phyloP scores from a whole-genome alignment of 2,797 vertebrate species.

The Otolemur crassicaudatus region DNA sequence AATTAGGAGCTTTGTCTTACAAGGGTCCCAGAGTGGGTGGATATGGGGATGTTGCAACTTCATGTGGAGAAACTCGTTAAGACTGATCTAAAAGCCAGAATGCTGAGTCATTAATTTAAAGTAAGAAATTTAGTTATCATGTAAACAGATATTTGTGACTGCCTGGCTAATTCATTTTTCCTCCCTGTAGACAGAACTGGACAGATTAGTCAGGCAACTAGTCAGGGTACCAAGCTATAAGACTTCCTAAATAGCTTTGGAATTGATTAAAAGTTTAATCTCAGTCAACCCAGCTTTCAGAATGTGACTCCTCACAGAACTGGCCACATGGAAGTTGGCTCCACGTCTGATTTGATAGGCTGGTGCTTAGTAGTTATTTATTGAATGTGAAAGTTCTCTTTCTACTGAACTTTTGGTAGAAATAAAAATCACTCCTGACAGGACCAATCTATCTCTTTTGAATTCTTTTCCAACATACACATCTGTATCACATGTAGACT shows the following conservation, averaged over 20 bases:
- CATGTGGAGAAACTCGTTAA: not conserved
- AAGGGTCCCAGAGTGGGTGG: not conserved
- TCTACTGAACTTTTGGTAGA: conserved; percentile 42
- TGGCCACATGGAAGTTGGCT: conserved; percentile 46
- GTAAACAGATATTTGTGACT: conserved; percentile 37
- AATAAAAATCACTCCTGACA: conserved; percentile 65
- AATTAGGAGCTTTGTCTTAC: not conserved
- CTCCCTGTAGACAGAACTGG: not conserved
- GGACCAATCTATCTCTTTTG: conserved; percentile 19
- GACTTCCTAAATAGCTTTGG: not conserved
- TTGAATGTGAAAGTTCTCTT: conserved; percentile 57
- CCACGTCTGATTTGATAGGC: conserved; percentile 43
- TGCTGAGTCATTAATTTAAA: conserved; percentile 46
- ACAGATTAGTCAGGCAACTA: not conserved
- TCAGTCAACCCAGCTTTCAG: not conserved
- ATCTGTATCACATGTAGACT: not conserved
- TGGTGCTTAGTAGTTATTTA: conserved; percentile 45
- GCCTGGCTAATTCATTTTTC: conserved; percentile 11
- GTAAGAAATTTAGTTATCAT: not conserved
- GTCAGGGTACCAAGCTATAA: not conserved
- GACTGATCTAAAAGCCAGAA: conserved; percentile 10
- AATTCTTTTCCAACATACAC: conserved; percentile 57
- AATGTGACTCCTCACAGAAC: not conserved
- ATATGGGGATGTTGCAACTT: not conserved
- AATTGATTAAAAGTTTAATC: not conserved